Evolutionary conservation across 2,888 invertebrate genomes (phyloP).

Genomic region (Operophtera brumata): DNA sequence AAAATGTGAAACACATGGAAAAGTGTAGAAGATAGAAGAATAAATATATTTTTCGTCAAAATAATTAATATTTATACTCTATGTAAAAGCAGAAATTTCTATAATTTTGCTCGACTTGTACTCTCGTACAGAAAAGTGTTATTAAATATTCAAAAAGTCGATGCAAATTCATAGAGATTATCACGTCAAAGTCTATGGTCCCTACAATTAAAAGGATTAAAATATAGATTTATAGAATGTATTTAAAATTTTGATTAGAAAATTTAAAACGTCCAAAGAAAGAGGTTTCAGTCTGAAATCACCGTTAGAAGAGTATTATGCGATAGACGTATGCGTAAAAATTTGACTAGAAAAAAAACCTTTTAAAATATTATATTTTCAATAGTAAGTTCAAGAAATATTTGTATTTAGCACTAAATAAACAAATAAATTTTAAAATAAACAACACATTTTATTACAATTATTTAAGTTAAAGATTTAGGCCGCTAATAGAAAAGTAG

Average conservation of each 20-base stretch:
- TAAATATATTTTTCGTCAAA: constrained; percentile 37
- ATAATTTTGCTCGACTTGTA: constrained; percentile 45
- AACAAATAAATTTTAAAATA: constrained; percentile 15
- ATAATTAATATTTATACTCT: constrained; percentile 46
- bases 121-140: constrained; percentile 15
- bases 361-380: constrained; percentile 15
- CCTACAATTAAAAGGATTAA: constrained; percentile 62
- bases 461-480: constrained; percentile 5
- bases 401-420: constrained; percentile 16
- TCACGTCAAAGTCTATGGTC: constrained; percentile 67
- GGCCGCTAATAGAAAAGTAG: constrained; percentile 16
- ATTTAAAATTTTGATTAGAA: constrained; percentile 48
- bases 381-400: not conserved
- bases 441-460: constrained; percentile 17
- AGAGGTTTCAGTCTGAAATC: constrained; percentile 53
- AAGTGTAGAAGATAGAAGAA: constrained; percentile 41
- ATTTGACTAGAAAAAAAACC: constrained; percentile 43
- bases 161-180: constrained; percentile 55
- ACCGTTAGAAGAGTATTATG: constrained; percentile 31
- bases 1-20: constrained; percentile 36
- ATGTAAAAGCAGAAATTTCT: constrained; percentile 56
- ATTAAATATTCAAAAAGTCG: constrained; percentile 26
- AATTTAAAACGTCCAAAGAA: constrained; percentile 44
- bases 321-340: constrained; percentile 36
- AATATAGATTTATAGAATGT: constrained; percentile 49